Percentiles rank a stretch among this genome's conserved stretches.
Evolutionary conservation across 2,797 vertebrate genomes (phyloP).

Genomic region (Enteromius mattozi): DNA sequence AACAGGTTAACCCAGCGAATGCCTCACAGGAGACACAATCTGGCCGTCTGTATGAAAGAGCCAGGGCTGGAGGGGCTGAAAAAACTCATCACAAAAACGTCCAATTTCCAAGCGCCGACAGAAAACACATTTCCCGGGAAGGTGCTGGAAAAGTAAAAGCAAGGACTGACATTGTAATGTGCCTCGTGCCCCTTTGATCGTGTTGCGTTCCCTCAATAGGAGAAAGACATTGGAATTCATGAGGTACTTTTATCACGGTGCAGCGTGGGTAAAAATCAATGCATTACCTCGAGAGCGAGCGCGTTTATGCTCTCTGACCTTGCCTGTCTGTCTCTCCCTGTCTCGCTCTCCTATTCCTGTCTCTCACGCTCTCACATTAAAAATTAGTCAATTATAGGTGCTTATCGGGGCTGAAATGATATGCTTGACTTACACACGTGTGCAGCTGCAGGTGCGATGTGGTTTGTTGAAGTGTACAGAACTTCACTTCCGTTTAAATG

Average conservation of each 20-base stretch:
- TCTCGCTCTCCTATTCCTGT: slow-evolving; percentile 11
- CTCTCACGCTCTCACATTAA: slow-evolving; percentile 17
- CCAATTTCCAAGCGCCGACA: slow-evolving; percentile 18
- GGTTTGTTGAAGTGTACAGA: slow-evolving; percentile 26
- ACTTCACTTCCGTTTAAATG: slow-evolving; percentile 48
- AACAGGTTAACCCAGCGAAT: slow-evolving; percentile 7
- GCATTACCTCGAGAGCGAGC: slow-evolving; percentile 52
- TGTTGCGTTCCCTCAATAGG: slow-evolving; percentile 64
- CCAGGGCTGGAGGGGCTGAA: slow-evolving; percentile 2
- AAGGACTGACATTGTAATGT: slow-evolving; percentile 63
- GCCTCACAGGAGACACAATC: neutral
- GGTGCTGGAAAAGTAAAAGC: slow-evolving; percentile 66
- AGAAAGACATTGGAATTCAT: slow-evolving; percentile 62
- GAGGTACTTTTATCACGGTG: slow-evolving; percentile 44
- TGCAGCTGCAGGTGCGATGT: slow-evolving; percentile 43
- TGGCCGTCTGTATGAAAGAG: slow-evolving; percentile 1
- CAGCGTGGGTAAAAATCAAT: slow-evolving; percentile 35
- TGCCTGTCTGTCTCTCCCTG: neutral
- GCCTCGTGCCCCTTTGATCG: slow-evolving; percentile 66
- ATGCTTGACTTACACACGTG: slow-evolving; percentile 31
- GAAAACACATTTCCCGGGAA: slow-evolving; percentile 65
- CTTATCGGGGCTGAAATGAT: slow-evolving; percentile 43
- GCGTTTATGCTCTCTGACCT: slow-evolving; percentile 71
- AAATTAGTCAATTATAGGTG: slow-evolving; percentile 50
- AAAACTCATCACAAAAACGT: slow-evolving; percentile 20